Evolutionary conservation across 2,797 vertebrate genomes (phyloP).

Genomic region (Nyctalus aviator): DNA sequence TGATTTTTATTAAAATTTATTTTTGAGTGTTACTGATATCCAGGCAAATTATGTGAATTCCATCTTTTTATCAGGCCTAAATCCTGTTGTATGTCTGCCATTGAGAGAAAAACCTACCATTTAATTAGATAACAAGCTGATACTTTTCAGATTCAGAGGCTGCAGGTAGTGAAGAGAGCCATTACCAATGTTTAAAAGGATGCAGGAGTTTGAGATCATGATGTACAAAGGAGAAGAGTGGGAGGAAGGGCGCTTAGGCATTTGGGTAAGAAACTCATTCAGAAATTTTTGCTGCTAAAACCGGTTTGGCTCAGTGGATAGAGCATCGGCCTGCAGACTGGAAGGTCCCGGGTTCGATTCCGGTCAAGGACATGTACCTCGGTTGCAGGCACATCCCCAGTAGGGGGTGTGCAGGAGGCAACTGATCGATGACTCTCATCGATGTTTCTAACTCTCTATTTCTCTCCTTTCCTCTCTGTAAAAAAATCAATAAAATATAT

Average conservation of each 20-base stretch:
- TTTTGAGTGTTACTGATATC: not conserved
- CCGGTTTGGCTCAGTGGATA: too few species aligned
- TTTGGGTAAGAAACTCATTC: not conserved
- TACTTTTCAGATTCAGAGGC: not conserved
- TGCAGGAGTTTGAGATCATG: not conserved
- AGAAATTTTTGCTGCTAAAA: not conserved
- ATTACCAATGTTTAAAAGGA: not conserved
- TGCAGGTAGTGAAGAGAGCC: not conserved
- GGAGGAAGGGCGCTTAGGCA: not conserved
- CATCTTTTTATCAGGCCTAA: not conserved
- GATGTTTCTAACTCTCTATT: too few species aligned
- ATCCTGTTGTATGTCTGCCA: not conserved
- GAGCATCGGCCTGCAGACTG: too few species aligned
- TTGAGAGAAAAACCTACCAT: not conserved
- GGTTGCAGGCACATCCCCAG: too few species aligned
- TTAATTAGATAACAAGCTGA: not conserved
- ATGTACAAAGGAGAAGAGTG: not conserved
- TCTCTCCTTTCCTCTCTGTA: too few species aligned
- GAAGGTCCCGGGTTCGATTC: too few species aligned
- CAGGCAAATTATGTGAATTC: not conserved
- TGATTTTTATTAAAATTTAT: slow-evolving; percentile 15
- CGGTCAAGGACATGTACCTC: too few species aligned
- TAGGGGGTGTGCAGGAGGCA: too few species aligned
- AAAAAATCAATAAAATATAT: too few species aligned
- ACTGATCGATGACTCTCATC: too few species aligned